Conservation (phyloP, 1,140 invertebrate species). For the Pachypeltis micranthus region DNA sequence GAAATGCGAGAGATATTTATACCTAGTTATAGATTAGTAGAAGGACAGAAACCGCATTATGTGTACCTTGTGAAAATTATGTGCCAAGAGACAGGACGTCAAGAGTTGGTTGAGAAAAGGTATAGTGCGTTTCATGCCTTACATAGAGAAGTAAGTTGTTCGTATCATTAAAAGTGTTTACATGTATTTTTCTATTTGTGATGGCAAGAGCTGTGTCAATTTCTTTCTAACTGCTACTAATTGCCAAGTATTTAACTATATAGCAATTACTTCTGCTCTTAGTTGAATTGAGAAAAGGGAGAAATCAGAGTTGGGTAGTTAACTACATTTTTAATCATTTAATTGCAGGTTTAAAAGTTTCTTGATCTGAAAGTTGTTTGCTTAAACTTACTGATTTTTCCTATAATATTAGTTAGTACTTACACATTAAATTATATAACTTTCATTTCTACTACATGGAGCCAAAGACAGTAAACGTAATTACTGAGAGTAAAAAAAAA, state of each 20-base stretch:
- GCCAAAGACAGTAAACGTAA: too few relatives aligned
- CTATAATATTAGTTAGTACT: too few relatives aligned
- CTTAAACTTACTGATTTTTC: too few relatives aligned
- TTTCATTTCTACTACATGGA: too few relatives aligned
- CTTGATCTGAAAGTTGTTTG: too few relatives aligned
- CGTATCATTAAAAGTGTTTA: neutral
- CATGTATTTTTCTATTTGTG: neutral
- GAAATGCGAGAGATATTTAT: slow-evolving; percentile 19
- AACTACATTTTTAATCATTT: neutral
- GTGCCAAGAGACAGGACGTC: slow-evolving; percentile 32
- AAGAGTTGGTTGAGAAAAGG: slow-evolving; percentile 41
- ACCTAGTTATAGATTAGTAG: slow-evolving; percentile 23
- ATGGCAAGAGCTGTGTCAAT: too few relatives aligned
- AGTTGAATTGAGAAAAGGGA: neutral
- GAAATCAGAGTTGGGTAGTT: neutral
- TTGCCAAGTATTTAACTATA: neutral
- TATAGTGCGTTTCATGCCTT: slow-evolving; percentile 49
- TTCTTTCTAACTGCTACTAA: too few relatives aligned
- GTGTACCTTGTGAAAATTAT: slow-evolving; percentile 44
- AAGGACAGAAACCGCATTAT: slow-evolving; percentile 40
- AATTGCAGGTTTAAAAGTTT: too few relatives aligned
- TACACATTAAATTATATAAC: too few relatives aligned
- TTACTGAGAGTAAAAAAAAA: too few relatives aligned
- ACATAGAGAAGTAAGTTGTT: slow-evolving; percentile 41
- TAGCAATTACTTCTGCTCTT: neutral